Percentiles rank a stretch among this genome's conserved stretches.
Evolutionary conservation across 2,888 invertebrate genomes (phyloP).

Genomic region (Encarsia formosa): DNA sequence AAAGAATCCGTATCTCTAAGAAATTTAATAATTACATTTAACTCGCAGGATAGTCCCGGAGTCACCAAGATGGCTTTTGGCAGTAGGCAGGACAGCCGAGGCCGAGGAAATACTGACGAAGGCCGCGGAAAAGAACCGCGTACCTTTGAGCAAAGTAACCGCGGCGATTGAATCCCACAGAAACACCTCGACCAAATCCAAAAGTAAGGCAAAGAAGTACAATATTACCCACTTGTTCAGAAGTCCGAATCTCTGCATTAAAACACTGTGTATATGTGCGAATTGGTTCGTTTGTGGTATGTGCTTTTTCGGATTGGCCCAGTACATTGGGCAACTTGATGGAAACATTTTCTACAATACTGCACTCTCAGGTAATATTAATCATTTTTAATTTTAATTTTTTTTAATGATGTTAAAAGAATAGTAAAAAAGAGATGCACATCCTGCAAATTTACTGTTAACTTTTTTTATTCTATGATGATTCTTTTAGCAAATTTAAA

Average conservation of each 20-base stretch:
- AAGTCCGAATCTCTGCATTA: constrained; percentile 48
- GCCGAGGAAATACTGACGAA: constrained; percentile 47
- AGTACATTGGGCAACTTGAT: constrained; percentile 54
- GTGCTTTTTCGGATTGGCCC: constrained; percentile 58
- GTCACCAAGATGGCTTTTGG: constrained; percentile 54
- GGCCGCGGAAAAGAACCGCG: constrained; percentile 50
- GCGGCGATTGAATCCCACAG: constrained; percentile 39
- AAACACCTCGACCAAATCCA: constrained; percentile 36
- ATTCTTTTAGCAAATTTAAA: no score
- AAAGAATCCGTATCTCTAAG: no score
- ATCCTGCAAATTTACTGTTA: no score
- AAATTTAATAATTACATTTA: no score
- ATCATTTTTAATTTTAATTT: no score
- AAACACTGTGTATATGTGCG: constrained; percentile 48
- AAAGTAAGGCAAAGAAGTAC: constrained; percentile 40
- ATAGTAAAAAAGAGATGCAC: no score
- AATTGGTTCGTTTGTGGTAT: constrained; percentile 57
- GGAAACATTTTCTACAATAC: constrained; percentile 56
- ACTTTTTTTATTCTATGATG: no score
- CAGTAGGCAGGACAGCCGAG: constrained; percentile 46
- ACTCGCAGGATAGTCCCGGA: constrained; percentile 53
- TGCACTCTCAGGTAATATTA: constrained; percentile 56
- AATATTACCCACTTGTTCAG: constrained; percentile 46
- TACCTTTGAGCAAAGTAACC: constrained; percentile 41
- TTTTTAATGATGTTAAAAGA: no score